A percentile compares a stretch with the other conserved stretches of the same genome.
These are phyloP conservation scores for Sminthopsis crassicaudata DNA, from an alignment of 2,113 vertebrate species.

Conservation along the genomic window DNA sequence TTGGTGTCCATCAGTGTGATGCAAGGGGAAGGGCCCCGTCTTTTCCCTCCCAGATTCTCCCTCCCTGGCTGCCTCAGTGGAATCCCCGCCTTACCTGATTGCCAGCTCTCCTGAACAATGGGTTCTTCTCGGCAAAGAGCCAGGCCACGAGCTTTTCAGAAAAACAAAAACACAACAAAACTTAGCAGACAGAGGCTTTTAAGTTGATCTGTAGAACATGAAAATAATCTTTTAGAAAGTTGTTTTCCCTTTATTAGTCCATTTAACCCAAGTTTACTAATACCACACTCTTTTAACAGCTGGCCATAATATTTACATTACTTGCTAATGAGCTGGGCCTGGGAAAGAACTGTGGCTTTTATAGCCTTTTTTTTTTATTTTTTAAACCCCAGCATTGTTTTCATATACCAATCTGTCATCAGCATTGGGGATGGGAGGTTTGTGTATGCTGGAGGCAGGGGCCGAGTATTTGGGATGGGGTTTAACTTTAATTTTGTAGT, in stretches of 20 bases:
- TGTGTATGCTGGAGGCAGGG: background rate
- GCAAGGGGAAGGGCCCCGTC: background rate
- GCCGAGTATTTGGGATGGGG: background rate
- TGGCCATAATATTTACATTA: conserved; percentile 4
- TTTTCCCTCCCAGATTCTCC: background rate
- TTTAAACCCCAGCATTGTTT: background rate
- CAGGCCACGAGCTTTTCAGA: background rate
- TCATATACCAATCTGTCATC: background rate
- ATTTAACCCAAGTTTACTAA: conserved; percentile 16
- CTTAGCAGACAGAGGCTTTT: conserved; percentile 42
- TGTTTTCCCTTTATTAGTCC: background rate
- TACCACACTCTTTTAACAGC: conserved; percentile 15
- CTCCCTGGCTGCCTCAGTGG: background rate
- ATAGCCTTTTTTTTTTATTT: background rate
- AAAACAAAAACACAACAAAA: background rate
- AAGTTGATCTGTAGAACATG: conserved; percentile 23
- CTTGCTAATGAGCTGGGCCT: background rate
- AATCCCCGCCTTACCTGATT: background rate
- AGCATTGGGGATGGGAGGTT: background rate
- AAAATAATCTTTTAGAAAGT: conserved; percentile 36
- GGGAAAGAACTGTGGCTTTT: background rate
- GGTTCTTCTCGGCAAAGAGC: conserved; percentile 10
- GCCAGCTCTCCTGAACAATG: conserved; percentile 25
- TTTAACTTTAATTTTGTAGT: conserved; percentile 5
- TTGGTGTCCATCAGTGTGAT: background rate